phyloP scores from a whole-genome alignment of 2,113 vertebrate genomes.

The Saguinus imperator region DNA sequence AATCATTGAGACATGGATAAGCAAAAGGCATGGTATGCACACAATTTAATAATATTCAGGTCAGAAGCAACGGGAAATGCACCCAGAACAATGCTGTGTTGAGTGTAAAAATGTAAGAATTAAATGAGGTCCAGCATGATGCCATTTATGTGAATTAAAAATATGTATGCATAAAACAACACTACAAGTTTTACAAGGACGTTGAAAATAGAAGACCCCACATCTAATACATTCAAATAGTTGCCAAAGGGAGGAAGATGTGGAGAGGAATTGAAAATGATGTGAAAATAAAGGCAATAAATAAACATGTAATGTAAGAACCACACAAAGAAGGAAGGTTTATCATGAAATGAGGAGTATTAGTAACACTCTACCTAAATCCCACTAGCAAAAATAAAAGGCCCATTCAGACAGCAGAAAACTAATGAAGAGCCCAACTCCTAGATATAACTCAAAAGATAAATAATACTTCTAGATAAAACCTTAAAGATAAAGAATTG shows the following conservation, averaged over 20 bases:
- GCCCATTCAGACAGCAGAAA: neutral
- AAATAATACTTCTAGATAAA: neutral
- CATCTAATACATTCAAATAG: neutral
- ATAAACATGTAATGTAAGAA: neutral
- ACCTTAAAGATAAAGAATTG: neutral
- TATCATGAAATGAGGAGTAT: neutral
- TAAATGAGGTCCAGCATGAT: neutral
- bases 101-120: neutral
- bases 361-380: neutral
- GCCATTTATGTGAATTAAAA: conserved; percentile 1
- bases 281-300: conserved; percentile 1
- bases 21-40: neutral
- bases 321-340: neutral
- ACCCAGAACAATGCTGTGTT: neutral
- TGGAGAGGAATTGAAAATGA: neutral
- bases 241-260: conserved; percentile 38
- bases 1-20: neutral
- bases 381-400: neutral
- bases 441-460: neutral
- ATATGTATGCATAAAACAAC: neutral
- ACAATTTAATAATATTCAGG: neutral
- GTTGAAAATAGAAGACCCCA: neutral
- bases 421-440: neutral
- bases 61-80: neutral
- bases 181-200: neutral